These are phyloP conservation scores for Sylvilagus bachmani DNA, from an alignment of 2,113 vertebrate genomes.

Conservation along the genomic window DNA sequence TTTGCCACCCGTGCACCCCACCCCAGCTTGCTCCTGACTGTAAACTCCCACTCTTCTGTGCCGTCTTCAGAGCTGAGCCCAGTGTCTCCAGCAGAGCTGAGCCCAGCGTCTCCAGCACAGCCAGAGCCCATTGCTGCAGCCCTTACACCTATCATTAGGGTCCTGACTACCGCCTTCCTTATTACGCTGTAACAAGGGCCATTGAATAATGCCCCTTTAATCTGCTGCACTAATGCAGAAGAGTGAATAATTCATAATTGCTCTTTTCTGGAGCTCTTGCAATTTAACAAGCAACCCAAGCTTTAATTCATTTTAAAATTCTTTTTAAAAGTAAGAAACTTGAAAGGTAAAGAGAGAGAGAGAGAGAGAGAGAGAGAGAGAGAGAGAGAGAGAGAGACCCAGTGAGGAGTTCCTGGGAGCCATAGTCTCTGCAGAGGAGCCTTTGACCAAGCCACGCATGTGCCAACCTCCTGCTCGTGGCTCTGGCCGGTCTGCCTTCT, in stretches of 20 bases:
- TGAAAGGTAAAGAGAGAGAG: not conserved
- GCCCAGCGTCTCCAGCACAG: not conserved
- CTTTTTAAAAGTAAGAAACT: not conserved
- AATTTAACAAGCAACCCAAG: not conserved
- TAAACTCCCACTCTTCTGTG: not conserved
- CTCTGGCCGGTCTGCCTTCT: not conserved
- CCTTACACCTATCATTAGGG: not conserved
- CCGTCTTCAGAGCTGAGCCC: not conserved
- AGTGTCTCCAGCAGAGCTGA: not conserved
- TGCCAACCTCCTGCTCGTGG: fast-evolving
- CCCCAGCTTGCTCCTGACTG: not conserved
- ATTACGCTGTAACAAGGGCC: not conserved
- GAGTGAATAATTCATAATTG: not conserved
- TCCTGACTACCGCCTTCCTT: not conserved
- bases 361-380: not conserved
- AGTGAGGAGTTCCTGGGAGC: not conserved
- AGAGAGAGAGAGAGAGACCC: not conserved
- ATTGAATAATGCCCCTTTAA: not conserved
- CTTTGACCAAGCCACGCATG: fast-evolving
- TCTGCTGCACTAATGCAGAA: not conserved
- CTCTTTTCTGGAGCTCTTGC: constrained; percentile 2
- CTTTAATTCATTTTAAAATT: not conserved
- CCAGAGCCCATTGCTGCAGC: not conserved
- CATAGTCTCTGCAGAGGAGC: not conserved
- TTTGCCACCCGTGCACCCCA: not conserved